phyloP scores from a whole-genome alignment of 2,113 vertebrate genomes.

The Tragelaphus buxtoni region DNA sequence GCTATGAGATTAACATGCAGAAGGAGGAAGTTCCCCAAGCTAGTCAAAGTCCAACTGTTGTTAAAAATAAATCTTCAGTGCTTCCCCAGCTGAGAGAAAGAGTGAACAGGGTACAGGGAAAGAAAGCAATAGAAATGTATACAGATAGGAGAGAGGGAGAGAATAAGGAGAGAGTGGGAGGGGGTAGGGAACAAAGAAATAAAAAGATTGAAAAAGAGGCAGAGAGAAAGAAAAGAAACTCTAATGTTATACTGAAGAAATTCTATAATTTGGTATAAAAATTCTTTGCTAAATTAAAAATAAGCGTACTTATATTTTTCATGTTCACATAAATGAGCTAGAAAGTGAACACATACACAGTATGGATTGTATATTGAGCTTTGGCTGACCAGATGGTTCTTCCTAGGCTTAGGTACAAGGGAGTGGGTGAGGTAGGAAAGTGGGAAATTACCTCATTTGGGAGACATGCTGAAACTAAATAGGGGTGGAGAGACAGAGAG shows the following conservation, averaged over 20 bases:
- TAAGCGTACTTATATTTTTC: neutral
- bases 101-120: neutral
- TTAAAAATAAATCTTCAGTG: conserved; percentile 4
- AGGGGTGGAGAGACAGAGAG: neutral
- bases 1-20: neutral
- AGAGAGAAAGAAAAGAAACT: neutral
- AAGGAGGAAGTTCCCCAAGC: neutral
- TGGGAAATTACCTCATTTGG: neutral
- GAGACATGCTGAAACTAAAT: conserved; percentile 1
- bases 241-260: neutral
- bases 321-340: neutral
- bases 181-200: neutral
- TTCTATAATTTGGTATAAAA: neutral
- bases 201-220: neutral
- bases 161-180: neutral
- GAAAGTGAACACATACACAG: neutral
- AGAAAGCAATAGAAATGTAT: neutral
- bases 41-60: neutral
- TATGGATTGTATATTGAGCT: neutral
- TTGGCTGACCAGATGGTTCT: neutral
- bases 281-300: neutral
- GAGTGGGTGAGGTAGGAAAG: neutral
- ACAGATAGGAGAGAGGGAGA: neutral
- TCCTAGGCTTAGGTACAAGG: neutral
- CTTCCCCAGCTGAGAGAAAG: neutral